Evolutionary conservation across 2,797 vertebrate species (phyloP), one percentile per base, ranked within the genome.

Genomic region (Thamnophis elegans): DNA sequence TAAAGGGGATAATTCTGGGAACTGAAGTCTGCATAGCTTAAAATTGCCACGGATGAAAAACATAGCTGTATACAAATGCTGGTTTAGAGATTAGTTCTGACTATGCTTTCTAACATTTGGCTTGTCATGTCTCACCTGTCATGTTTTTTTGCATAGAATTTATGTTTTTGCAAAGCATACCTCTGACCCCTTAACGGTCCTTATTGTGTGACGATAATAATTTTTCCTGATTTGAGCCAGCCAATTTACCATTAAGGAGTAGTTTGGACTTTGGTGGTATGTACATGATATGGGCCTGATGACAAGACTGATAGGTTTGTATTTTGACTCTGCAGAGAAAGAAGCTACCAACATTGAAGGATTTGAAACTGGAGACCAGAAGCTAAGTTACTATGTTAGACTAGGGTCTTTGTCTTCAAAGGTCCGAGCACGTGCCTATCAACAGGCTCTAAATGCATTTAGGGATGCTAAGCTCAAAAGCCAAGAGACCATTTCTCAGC

Each of bases 351-450:
- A 97, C 0, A 92, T 97, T 10, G 96, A 98, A 96, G 98, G 98
- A 89, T 98, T 98, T 94, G 98, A 98, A 88, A 47, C 42, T 5
- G 94, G 89, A 54, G 53, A 95, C 91, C 97, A 97, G 82, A 97
- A 98, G 93, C 96, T 96, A 73, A 99, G 98, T 97, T 99, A 98
- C 96, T 99, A 98, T 0, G 42, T 98, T 73, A 98, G 99, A 87
- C 95, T 99, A 94, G 98, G 98, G n/a, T 99, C 98, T 7, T 97
- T 99, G n/a, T 99, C 99, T 93, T 97, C 96, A 87, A 99, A 99
- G 95, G 94, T 99, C 68, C 97, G 98, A 9, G 96, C 97, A 91
- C 97, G 99, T 94, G 98, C 98, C 18, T 99, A 99, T 97, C 97
- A 98, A 85, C 98, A 98, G 96, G 98, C 99, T 18, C 58, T 99